Conservation (phyloP, 30 jellyfish, hydroid and myxozoan species). For the Hydractinia symbiolongicarpus region DNA sequence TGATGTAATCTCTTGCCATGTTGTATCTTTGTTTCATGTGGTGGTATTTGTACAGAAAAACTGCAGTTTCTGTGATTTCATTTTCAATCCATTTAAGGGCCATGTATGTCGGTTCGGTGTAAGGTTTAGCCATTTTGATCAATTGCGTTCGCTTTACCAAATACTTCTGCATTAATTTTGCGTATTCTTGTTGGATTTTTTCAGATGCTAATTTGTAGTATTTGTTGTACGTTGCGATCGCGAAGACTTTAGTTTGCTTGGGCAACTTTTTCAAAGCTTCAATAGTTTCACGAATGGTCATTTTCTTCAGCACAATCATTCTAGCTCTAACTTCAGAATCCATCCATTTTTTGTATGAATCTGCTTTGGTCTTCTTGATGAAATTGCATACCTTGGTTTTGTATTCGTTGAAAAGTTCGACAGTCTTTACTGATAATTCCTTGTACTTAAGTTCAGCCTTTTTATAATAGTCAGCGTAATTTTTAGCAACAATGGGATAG, state of each 20-base stretch:
- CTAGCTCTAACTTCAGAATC: slow-evolving; percentile 34
- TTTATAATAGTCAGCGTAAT: background rate
- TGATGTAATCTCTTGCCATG: slow-evolving; percentile 11
- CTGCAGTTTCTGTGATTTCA: slow-evolving; percentile 78
- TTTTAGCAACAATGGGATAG: slow-evolving; percentile 15
- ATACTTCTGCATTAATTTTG: background rate
- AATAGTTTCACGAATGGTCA: slow-evolving; percentile 79
- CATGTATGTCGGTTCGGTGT: slow-evolving; percentile 25
- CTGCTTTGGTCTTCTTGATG: slow-evolving; percentile 21
- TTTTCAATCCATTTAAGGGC: slow-evolving; percentile 51
- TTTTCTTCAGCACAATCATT: slow-evolving; percentile 28
- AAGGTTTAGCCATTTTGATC: slow-evolving; percentile 30
- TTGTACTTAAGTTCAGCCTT: background rate
- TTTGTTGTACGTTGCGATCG: slow-evolving; percentile 56
- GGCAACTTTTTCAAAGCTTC: slow-evolving; percentile 65
- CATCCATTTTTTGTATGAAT: slow-evolving; percentile 50
- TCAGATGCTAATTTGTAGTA: slow-evolving; percentile 32
- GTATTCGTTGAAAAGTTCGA: background rate
- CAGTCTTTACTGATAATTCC: slow-evolving; percentile 13
- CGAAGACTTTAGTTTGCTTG: slow-evolving; percentile 23
- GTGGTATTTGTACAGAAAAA: slow-evolving; percentile 58
- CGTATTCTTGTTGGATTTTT: slow-evolving; percentile 13
- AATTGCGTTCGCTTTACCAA: background rate
- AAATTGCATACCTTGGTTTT: background rate
- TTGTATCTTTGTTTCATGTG: slow-evolving; percentile 48